phyloP scores from a whole-genome alignment of 2,797 vertebrate species.

The Chiroxiphia lanceolata region DNA sequence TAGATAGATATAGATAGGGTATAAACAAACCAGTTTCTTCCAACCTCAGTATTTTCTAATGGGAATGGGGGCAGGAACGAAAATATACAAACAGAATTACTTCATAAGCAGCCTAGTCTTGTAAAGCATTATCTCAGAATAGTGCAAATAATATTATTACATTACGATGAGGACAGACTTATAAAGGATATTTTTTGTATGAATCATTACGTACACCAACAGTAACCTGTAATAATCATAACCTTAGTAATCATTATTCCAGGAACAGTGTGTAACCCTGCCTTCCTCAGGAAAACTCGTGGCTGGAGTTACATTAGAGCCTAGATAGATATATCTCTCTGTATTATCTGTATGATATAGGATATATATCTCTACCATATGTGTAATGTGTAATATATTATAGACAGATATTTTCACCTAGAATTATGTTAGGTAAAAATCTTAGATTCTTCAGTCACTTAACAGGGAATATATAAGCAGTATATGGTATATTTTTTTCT shows the following conservation, averaged over 20 bases:
- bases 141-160: not conserved
- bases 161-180: not conserved
- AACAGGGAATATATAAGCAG: not conserved
- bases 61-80: not conserved
- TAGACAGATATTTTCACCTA: not conserved
- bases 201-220: not conserved
- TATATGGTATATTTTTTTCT: not conserved
- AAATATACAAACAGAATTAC: not conserved
- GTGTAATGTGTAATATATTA: not conserved
- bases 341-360: not conserved
- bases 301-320: not conserved
- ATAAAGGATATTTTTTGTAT: not conserved
- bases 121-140: not conserved
- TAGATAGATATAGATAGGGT: not conserved
- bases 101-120: not conserved
- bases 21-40: not conserved
- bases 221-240: not conserved
- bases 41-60: not conserved
- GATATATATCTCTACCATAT: not conserved
- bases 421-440: not conserved
- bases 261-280: not conserved
- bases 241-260: not conserved
- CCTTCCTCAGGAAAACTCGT: not conserved
- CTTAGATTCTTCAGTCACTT: not conserved
- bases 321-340: not conserved